phyloP scores from a whole-genome alignment of 2,797 vertebrate genomes.

The Huso huso region DNA sequence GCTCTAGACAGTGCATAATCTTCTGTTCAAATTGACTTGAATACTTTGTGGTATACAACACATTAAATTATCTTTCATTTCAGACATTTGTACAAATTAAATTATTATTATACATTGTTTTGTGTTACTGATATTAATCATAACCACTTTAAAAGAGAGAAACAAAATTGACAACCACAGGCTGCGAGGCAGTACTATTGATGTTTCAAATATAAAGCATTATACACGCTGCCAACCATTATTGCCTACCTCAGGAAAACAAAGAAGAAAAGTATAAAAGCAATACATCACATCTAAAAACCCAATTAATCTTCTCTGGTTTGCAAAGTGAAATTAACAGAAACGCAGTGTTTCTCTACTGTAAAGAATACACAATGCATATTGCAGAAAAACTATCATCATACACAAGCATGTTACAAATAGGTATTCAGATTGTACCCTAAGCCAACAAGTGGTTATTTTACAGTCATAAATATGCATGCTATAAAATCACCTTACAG shows the following conservation, averaged over 20 bases:
- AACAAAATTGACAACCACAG: slow-evolving; percentile 11
- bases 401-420: slow-evolving; percentile 7
- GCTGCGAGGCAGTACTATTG: slow-evolving; percentile 1
- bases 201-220: neutral
- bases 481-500: neutral
- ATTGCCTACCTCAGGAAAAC: slow-evolving; percentile 4
- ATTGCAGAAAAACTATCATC: slow-evolving; percentile 12
- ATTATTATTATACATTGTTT: neutral
- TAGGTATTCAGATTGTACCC: slow-evolving; percentile 5
- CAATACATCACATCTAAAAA: slow-evolving; percentile 23
- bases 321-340: slow-evolving; percentile 12
- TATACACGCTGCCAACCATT: slow-evolving; percentile 13
- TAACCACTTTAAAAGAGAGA: slow-evolving; percentile 4
- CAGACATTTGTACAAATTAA: neutral
- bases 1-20: no score
- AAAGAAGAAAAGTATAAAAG: slow-evolving; percentile 9
- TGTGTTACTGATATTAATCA: slow-evolving; percentile 9
- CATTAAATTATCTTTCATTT: neutral
- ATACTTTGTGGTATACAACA: no score
- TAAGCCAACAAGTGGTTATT: slow-evolving; percentile 23
- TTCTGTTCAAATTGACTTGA: no score
- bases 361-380: slow-evolving; percentile 11
- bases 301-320: neutral
- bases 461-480: slow-evolving; percentile 1
- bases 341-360: slow-evolving; percentile 12